Evolutionary conservation across 2,113 vertebrate species (phyloP).

Genomic region (Turdus rufiventris): DNA sequence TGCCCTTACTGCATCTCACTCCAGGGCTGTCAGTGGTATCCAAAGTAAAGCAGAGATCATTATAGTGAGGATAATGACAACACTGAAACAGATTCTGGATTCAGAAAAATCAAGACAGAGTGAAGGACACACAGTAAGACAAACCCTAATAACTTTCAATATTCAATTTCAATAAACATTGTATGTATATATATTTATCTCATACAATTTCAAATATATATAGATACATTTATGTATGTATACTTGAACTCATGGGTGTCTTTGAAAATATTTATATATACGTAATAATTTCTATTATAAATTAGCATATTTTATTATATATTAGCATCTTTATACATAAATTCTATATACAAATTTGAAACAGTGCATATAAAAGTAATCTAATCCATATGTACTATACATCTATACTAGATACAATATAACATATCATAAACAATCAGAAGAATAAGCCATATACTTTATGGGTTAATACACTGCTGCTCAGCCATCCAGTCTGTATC

Average conservation of each 20-base stretch:
- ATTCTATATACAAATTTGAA: not conserved
- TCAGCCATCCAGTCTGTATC: not conserved
- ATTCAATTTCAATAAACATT: not conserved
- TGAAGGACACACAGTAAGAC: not conserved
- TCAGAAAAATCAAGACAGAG: not conserved
- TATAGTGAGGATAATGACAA: not conserved
- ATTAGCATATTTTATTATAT: not conserved
- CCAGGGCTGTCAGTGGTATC: not conserved
- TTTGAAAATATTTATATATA: not conserved
- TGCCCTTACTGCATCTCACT: not conserved
- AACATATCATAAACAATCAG: not conserved
- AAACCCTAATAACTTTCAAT: not conserved
- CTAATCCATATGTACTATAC: not conserved
- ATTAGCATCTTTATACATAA: not conserved
- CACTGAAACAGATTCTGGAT: not conserved
- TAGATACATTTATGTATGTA: not conserved
- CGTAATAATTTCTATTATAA: not conserved
- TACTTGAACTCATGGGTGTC: not conserved
- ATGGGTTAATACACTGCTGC: not conserved
- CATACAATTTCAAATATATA: not conserved
- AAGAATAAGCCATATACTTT: not conserved
- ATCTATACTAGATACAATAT: not conserved
- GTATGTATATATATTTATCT: not conserved
- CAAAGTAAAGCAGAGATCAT: not conserved
- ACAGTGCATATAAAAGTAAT: not conserved